Percentiles rank a stretch among this genome's conserved stretches.
Evolutionary conservation across 2,888 invertebrate species (phyloP).

Genomic region (Crossocerus cetratus): DNA sequence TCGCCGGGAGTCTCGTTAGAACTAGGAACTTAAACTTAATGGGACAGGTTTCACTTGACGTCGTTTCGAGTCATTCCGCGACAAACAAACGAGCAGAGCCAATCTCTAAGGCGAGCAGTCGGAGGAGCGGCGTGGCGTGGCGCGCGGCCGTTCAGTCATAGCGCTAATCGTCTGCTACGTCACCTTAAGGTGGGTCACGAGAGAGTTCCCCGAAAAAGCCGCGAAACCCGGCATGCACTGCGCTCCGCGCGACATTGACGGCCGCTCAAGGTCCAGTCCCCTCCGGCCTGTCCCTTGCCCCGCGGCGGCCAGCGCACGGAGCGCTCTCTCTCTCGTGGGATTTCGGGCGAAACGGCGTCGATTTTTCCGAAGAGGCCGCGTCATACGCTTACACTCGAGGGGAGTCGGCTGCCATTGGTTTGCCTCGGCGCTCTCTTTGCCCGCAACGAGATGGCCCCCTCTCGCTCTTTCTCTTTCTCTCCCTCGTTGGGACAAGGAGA

Average conservation of each 20-base stretch:
- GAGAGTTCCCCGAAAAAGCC: not conserved
- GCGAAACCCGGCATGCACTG: slow-evolving; percentile 4
- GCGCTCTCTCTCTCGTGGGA: slow-evolving; percentile 13
- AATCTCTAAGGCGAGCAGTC: not conserved
- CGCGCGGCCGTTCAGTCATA: too few species aligned
- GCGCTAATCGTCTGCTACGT: not conserved
- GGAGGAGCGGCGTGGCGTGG: not conserved
- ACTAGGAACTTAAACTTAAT: too few species aligned
- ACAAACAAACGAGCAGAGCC: not conserved
- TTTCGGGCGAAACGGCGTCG: slow-evolving; percentile 28
- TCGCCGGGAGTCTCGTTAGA: too few species aligned
- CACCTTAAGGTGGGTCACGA: not conserved
- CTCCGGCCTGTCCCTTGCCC: slow-evolving; percentile 6
- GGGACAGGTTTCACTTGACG: too few species aligned
- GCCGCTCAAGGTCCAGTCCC: slow-evolving; percentile 48
- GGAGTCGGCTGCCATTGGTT: too few species aligned
- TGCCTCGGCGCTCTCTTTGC: too few species aligned
- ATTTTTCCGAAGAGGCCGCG: slow-evolving; percentile 51
- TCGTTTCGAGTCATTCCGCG: not conserved
- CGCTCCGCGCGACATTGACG: slow-evolving; percentile 24
- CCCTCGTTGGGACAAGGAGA: too few species aligned
- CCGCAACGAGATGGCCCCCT: too few species aligned
- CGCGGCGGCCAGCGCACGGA: too few species aligned
- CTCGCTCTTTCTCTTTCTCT: too few species aligned
- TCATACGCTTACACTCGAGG: slow-evolving; percentile 41